Base-by-base conservation (phyloP, 2,797 vertebrate genomes). In the Eulemur coronatus region DNA sequence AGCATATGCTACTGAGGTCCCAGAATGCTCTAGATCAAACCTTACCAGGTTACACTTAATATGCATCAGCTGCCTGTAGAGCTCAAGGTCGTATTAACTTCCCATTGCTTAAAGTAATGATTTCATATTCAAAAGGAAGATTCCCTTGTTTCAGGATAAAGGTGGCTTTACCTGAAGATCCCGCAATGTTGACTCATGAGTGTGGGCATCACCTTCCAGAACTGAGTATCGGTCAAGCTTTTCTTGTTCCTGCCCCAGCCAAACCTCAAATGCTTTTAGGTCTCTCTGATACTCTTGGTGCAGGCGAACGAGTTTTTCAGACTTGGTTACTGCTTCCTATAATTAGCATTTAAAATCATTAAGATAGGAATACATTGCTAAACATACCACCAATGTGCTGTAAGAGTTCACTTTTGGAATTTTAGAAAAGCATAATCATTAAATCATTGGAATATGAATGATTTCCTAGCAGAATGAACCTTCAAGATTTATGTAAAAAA, bases 211-310 rank as follows among this genome's bases (percentile, higher is more conserved):
- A 76, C 99, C 99, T 96, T 99, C 99, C 84, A 99, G 98, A 92
- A 99, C 98, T 20, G 99, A 99, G 70, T 99, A 98, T 14, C 96
- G 98, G 30, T 98, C 98, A 88, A 99, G 98, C 50, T 98, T 99
- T 85, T 99, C 99, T 95, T 99, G 99, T 95, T 99, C 99, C 96
- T 99, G 99, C 92, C 99, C 99, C 97, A 99, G 97, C 99, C 99
- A 99, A 93, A 99, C 98, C 98, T 99, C 99, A 98, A 99, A 99
- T 69, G 98, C 98, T 95, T 99, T 99, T 50, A 99, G 97, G 24
- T 99, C 99, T 87, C 99, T 98, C 98, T 99, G 99, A 98, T 99
- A 99, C 46, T 99, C 99, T 97, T 99, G 99, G 95, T 99, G 99
- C 88, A 99, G 99, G 90, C 98, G 98, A 87, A 99, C 99, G 72